These are phyloP conservation scores for Drosophila maculinotata DNA, from an alignment of 2,888 invertebrate genomes.

Conservation along the genomic window DNA sequence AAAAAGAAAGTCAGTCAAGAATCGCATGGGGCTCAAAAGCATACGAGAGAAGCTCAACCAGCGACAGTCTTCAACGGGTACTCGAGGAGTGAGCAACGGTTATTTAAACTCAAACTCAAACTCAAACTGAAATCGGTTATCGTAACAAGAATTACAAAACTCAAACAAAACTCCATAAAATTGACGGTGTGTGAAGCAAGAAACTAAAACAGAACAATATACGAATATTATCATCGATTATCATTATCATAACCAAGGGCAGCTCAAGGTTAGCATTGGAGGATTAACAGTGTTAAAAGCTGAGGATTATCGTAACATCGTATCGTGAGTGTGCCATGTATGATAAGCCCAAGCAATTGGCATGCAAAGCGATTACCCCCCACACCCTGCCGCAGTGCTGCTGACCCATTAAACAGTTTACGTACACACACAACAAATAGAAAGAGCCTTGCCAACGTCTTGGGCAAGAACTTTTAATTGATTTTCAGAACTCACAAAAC, in stretches of 20 bases:
- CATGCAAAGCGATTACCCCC: slow-evolving; percentile 53
- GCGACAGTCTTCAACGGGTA: slow-evolving; percentile 81
- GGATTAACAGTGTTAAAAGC: slow-evolving; percentile 58
- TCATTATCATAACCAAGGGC: slow-evolving; percentile 37
- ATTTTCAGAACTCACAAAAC: slow-evolving; percentile 62
- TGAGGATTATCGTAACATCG: slow-evolving; percentile 46
- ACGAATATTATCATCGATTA: slow-evolving; percentile 29
- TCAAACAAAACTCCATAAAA: slow-evolving; percentile 16
- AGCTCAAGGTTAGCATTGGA: slow-evolving; percentile 56
- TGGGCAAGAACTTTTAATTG: slow-evolving; percentile 77
- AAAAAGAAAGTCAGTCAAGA: slow-evolving; percentile 73
- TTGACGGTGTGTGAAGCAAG: slow-evolving; percentile 50
- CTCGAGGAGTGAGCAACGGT: slow-evolving; percentile 69
- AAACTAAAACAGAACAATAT: slow-evolving; percentile 32
- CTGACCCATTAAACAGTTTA: too few species aligned
- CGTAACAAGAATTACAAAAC: slow-evolving; percentile 25
- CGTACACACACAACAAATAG: slow-evolving; percentile 20
- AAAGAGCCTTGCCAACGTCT: slow-evolving; percentile 59
- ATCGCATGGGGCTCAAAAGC: slow-evolving; percentile 76
- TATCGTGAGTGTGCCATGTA: slow-evolving; percentile 46
- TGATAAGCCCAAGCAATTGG: slow-evolving; percentile 51
- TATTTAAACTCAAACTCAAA: slow-evolving; percentile 24
- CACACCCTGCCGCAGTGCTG: not conserved
- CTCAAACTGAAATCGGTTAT: slow-evolving; percentile 46
- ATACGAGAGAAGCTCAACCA: slow-evolving; percentile 78